Percentiles rank a stretch among this genome's conserved stretches.
phyloP scores from a whole-genome alignment of 2,888 invertebrate genomes.

The Odontocerum albicorne region DNA sequence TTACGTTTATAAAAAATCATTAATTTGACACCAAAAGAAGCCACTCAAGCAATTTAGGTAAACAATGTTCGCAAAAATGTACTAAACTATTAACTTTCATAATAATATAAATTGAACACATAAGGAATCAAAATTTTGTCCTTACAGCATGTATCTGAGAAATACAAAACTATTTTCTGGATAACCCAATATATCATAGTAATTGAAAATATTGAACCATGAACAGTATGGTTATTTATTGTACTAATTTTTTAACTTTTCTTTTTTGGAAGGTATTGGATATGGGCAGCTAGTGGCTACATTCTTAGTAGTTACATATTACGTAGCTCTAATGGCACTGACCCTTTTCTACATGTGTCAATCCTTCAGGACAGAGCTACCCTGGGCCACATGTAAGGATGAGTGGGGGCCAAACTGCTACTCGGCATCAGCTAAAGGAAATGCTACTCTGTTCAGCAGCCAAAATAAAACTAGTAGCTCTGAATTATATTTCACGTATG shows the following conservation, averaged over 20 bases:
- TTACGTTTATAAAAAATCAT: too few species aligned
- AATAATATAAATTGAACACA: too few species aligned
- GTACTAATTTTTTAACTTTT: conserved; percentile 28
- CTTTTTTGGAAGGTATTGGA: conserved; percentile 64
- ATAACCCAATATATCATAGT: too few species aligned
- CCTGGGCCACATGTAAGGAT: conserved; percentile 62
- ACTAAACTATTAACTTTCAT: too few species aligned
- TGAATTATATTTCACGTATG: conserved; percentile 59
- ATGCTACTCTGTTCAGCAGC: conserved; percentile 9
- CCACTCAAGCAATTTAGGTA: too few species aligned
- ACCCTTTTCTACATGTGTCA: conserved; percentile 63
- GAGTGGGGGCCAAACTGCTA: conserved; percentile 55
- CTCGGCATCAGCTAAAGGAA: conserved; percentile 44
- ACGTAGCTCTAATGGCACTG: conserved; percentile 67
- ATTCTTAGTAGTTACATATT: conserved; percentile 63
- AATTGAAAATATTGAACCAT: background rate
- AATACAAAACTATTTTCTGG: too few species aligned
- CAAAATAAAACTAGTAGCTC: conserved; percentile 49
- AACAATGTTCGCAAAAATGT: too few species aligned
- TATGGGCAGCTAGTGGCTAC: conserved; percentile 59
- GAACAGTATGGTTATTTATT: background rate
- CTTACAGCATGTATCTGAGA: too few species aligned
- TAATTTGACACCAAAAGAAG: too few species aligned
- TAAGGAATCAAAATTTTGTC: too few species aligned
- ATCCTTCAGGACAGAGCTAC: conserved; percentile 61